A percentile compares a stretch with the other conserved stretches of the same genome.
Conservation (phyloP, 2,797 vertebrate genomes). For the Merluccius polli region DNA sequence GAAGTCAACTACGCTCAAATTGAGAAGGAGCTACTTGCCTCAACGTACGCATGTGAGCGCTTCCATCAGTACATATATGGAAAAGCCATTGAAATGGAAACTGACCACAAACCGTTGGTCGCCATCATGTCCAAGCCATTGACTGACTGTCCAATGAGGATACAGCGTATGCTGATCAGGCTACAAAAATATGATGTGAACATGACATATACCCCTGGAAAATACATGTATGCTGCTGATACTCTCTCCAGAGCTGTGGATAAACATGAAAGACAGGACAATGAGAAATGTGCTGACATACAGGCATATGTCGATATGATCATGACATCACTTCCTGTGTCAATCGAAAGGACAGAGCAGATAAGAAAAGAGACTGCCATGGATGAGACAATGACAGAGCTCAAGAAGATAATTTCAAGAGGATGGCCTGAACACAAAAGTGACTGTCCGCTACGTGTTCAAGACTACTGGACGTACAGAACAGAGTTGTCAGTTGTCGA, state of each 20-base stretch:
- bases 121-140: conserved; percentile 20
- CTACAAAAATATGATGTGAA: conserved; percentile 17
- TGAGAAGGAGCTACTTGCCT: conserved; percentile 18
- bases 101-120: conserved; percentile 19
- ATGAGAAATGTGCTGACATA: conserved; percentile 14
- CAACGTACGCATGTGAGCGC: conserved; percentile 3
- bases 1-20: neutral
- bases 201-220: conserved; percentile 24
- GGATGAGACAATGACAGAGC: conserved; percentile 10
- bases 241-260: conserved; percentile 6
- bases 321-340: conserved; percentile 20
- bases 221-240: conserved; percentile 12
- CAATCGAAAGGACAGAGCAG: conserved; percentile 12
- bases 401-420: conserved; percentile 10
- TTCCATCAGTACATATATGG: too few species aligned
- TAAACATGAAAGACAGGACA: neutral
- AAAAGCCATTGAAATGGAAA: neutral
- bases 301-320: conserved; percentile 25
- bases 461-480: conserved; percentile 25
- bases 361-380: conserved; percentile 7
- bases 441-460: conserved; percentile 9
- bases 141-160: conserved; percentile 23
- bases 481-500: conserved; percentile 17
- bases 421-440: conserved; percentile 11
- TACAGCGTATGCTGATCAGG: conserved; percentile 10